These are phyloP conservation scores for Lysandra coridon DNA, from an alignment of 2,888 invertebrate species.

Conservation along the genomic window DNA sequence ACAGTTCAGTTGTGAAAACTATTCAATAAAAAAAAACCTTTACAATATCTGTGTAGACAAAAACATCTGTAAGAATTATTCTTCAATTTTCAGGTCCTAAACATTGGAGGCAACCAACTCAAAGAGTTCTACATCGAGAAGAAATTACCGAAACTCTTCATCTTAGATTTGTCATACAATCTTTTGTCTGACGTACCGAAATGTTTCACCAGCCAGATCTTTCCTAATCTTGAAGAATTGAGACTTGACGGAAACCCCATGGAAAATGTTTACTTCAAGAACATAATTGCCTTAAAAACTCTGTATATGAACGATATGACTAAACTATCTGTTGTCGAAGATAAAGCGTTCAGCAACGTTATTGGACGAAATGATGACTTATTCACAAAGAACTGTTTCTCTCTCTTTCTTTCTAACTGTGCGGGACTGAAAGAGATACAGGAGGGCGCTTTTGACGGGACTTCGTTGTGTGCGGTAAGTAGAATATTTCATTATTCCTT, in stretches of 20 bases:
- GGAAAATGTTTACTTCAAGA: slow-evolving; percentile 67
- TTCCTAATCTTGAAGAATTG: slow-evolving; percentile 73
- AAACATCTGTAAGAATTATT: too few relatives aligned
- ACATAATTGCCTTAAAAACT: slow-evolving; percentile 65
- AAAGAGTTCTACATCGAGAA: slow-evolving; percentile 66
- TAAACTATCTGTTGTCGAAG: slow-evolving; percentile 57
- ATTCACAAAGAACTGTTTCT: slow-evolving; percentile 62
- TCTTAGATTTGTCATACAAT: slow-evolving; percentile 78
- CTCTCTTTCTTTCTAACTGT: slow-evolving; percentile 73
- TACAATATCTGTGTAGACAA: too few relatives aligned
- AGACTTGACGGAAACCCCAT: slow-evolving; percentile 79
- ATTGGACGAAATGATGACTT: slow-evolving; percentile 58
- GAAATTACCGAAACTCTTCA: slow-evolving; percentile 66
- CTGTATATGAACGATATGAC: slow-evolving; percentile 69
- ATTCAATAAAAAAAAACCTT: not conserved
- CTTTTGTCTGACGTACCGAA: slow-evolving; percentile 68
- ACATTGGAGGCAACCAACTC: slow-evolving; percentile 71
- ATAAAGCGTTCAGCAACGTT: slow-evolving; percentile 74
- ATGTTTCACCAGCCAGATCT: slow-evolving; percentile 60
- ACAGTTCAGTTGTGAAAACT: not conserved
- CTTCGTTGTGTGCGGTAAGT: slow-evolving; percentile 78
- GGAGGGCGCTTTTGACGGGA: slow-evolving; percentile 71
- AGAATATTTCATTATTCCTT: not conserved
- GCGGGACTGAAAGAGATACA: slow-evolving; percentile 62
- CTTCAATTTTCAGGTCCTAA: slow-evolving; percentile 61